Base-by-base conservation (phyloP, 2,888 invertebrate species). In the Buathra laborator region DNA sequence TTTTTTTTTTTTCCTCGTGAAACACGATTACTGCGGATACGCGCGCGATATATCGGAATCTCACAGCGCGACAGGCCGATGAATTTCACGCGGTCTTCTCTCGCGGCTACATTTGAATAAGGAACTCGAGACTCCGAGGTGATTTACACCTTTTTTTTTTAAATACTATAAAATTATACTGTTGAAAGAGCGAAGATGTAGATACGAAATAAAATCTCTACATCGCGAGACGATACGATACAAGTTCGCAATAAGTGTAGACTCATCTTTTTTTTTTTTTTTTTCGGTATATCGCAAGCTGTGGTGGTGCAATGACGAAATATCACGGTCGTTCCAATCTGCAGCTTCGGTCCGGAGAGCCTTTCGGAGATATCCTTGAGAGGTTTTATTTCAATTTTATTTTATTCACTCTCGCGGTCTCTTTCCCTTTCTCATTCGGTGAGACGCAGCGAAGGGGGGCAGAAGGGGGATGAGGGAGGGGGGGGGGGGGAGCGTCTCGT, bases 341-440 rank as follows among this genome's bases (percentile, higher is more conserved):
- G 53, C 9, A 71, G 56, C 43, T 43, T 43, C 43, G 37, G 19
- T 53, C 71, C 19, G 37, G 10, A 48, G 78, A 53, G 70, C 74
- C 71, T 80, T 66, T 80, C 80, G 48, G 32, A 64, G 44, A 76
- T 84, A 81, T 84, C 84, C 81, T 84, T 84, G 84, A 67, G 84
- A 81, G 24, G 59, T 81, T 74, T 81, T 74, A 62, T 83, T 80
- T 72, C 43, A 43, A 71, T 80, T 71, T 80, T 84, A 70, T 66
- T 75, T 71, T 56, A 66, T 51, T 66, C 16, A 32, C n/a, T 51
- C 46, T 46, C 14, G 64, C 64, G 64, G 67, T 68, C 70, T 53
- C 51, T 70, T 53, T 53, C 32, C 70, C 51, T 62, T 62, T 62
- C 62, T 32, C 62, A 24, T 3, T 56, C 56, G 44, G 71, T 10